phyloP scores from a whole-genome alignment of 2,113 vertebrate genomes.

The Plestiodon gilberti region DNA sequence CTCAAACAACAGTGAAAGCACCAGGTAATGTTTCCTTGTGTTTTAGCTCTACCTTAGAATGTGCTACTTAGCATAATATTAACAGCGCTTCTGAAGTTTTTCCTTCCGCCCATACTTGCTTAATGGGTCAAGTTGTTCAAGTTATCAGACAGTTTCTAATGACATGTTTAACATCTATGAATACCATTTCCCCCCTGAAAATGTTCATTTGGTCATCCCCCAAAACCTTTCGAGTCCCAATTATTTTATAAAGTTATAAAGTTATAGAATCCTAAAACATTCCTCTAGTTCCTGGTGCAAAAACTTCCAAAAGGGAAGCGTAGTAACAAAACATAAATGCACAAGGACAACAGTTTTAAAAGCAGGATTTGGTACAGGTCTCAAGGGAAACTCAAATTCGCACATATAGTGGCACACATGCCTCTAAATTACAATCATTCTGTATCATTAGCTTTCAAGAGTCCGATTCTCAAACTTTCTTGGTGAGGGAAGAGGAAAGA shows the following conservation, averaged over 20 bases:
- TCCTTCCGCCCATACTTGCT: no score
- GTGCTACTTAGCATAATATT: background rate
- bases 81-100: background rate
- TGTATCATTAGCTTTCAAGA: background rate
- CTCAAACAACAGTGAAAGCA: background rate
- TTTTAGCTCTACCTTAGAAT: background rate
- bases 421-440: no score
- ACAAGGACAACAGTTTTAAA: background rate
- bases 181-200: background rate
- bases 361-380: background rate
- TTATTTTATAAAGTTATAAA: background rate
- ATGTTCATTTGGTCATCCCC: background rate
- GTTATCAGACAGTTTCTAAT: background rate
- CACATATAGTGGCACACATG: background rate
- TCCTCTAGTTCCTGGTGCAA: background rate
- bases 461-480: background rate
- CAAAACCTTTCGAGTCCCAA: background rate
- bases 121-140: background rate
- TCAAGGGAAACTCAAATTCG: background rate
- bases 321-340: background rate
- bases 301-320: background rate
- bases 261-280: background rate
- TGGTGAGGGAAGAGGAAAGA: background rate
- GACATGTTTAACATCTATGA: no score
- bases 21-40: background rate